These are phyloP conservation scores for Stenolophus ochropezus DNA, from an alignment of 2,888 invertebrate genomes.

Conservation along the genomic window DNA sequence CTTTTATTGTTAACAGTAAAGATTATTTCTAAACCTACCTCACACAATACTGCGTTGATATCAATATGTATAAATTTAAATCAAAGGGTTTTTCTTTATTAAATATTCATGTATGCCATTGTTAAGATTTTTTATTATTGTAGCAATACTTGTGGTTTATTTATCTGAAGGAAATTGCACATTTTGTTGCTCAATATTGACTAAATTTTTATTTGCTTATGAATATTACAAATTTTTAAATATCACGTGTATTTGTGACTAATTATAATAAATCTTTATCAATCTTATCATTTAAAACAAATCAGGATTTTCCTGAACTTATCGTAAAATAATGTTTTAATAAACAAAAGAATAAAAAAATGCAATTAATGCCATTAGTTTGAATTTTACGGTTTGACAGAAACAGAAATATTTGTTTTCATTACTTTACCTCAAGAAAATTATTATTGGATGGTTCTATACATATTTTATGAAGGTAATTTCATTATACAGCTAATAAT, in stretches of 20 bases:
- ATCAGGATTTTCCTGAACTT: constrained; percentile 7
- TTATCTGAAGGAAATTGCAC: not conserved
- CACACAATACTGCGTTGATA: not conserved
- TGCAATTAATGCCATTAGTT: not conserved
- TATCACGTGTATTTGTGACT: not conserved
- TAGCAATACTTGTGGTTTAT: not conserved
- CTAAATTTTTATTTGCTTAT: not conserved
- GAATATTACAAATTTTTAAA: not conserved
- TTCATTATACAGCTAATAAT: constrained; percentile 12
- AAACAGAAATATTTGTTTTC: not conserved
- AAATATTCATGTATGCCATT: not conserved
- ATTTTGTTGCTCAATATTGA: not conserved
- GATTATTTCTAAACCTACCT: not conserved
- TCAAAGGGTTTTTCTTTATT: not conserved
- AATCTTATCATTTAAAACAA: not conserved
- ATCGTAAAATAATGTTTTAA: not conserved
- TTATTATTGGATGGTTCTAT: not conserved
- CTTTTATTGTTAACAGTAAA: not conserved
- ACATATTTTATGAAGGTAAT: constrained; percentile 9
- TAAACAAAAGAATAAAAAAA: not conserved
- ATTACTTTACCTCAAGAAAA: not conserved
- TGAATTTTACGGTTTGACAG: too few relatives aligned
- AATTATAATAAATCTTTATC: not conserved
- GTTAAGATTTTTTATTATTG: not conserved
- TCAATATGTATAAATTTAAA: not conserved